Base-by-base conservation (phyloP, 2,888 invertebrate genomes). In the Volucella bombylans region DNA sequence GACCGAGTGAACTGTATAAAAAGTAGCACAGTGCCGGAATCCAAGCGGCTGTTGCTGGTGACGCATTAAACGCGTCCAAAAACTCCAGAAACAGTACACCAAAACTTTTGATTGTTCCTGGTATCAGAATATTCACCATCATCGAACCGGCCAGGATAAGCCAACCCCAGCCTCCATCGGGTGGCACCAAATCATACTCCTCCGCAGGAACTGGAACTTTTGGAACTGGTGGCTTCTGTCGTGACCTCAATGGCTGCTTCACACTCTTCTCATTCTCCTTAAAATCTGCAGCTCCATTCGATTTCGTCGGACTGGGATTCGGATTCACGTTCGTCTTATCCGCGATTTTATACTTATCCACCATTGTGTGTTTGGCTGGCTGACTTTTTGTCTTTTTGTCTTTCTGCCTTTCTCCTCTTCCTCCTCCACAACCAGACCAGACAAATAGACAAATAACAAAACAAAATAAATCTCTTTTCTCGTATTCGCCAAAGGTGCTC, bases 21-120 rank as follows among this genome's bases (percentile, higher is more conserved):
- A 97, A 97, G 90, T 97, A 97, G 89, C 97, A 97, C 8, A 97
- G 91, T 0, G 97, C 96, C n/a, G 96, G 96, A 87, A 97, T 96
- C 93, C 96, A 96, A 0, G 96, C 94, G 0, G 96, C 96, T 9
- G 95, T 94, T 0, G 96, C 93, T 0, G 95, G 94, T 2, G 95
- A 94, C 0, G 96, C 94, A 4, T 96, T 90, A 90, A 97, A 97
- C 18, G 95, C 95, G 87, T 96, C 95, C 80, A 96, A 92, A 91
- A 97, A 96, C 89, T 96, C 97, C 49, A 96, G 94, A 89, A 96
- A 94, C 0, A 97, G 92, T 0, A 97, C 96, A 12, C 97, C 97
- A 89, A 97, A 97, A 3, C 97, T 97, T 91, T 97, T 97, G 61
- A 97, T 95, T 0, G 96, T 96, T 49, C 97, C 97, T 6, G 97